Conservation (phyloP, 2,888 invertebrate species). For the Drosophila birchii region DNA sequence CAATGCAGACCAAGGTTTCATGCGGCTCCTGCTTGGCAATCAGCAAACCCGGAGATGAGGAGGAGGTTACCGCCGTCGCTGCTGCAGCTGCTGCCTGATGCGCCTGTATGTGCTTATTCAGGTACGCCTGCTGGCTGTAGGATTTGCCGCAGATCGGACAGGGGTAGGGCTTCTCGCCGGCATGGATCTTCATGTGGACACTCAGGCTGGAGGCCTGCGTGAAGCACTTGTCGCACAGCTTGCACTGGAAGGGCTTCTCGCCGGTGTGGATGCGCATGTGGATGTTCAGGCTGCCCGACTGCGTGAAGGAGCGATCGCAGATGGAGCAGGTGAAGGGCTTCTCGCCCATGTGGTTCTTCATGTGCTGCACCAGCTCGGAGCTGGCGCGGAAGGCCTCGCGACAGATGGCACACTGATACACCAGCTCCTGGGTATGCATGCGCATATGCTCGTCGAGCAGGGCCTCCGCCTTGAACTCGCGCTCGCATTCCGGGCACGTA, state of each 20-base stretch:
- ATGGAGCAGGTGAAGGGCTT: conserved; percentile 85
- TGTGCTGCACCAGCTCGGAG: conserved; percentile 85
- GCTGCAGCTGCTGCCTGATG: conserved; percentile 56
- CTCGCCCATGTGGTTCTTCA: conserved; percentile 85
- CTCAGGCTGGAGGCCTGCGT: conserved; percentile 84
- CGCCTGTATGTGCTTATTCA: conserved; percentile 82
- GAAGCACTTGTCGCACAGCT: conserved; percentile 84
- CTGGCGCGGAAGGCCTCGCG: conserved; percentile 83
- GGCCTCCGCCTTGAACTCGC: conserved; percentile 84
- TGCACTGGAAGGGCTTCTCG: conserved; percentile 84
- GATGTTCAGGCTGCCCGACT: conserved; percentile 84
- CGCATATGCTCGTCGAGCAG: conserved; percentile 84
- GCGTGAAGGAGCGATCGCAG: conserved; percentile 85
- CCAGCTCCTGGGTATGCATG: conserved; percentile 83
- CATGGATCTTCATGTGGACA: conserved; percentile 85
- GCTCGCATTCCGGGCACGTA: conserved; percentile 83
- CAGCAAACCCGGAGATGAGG: background rate
- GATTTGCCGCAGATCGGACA: conserved; percentile 83
- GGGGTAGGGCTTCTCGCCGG: conserved; percentile 82
- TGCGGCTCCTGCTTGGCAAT: conserved; percentile 34
- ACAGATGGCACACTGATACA: conserved; percentile 84
- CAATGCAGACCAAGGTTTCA: conserved; percentile 82
- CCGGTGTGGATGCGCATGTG: conserved; percentile 85
- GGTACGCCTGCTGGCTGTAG: conserved; percentile 83
- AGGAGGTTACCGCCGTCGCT: conserved; percentile 3